Percentiles rank a stretch among this genome's conserved stretches.
Evolutionary conservation across 2,797 vertebrate species (phyloP).

Genomic region (Pseudochirops corinnae): DNA sequence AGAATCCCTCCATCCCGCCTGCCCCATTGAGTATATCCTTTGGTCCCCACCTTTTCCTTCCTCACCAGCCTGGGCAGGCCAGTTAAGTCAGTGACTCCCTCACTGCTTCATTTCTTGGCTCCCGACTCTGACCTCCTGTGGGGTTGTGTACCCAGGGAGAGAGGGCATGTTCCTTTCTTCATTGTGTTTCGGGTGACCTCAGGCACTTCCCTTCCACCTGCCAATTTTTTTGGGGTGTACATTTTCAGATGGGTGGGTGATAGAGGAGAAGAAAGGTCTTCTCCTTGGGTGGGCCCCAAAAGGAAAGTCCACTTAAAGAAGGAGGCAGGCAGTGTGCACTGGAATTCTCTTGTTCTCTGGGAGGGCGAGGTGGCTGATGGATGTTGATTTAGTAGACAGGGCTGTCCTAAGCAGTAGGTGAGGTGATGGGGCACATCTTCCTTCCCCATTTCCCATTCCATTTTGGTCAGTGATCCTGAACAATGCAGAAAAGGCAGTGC

Average conservation of each 20-base stretch:
- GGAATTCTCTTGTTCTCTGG: neutral
- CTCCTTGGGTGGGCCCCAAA: neutral
- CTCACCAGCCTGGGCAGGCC: neutral
- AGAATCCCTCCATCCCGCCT: neutral
- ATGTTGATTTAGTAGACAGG: conserved; percentile 13
- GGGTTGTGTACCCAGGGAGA: neutral
- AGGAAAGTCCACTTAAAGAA: neutral
- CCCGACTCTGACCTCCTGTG: neutral
- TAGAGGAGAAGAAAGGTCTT: neutral
- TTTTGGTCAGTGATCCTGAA: conserved; percentile 67
- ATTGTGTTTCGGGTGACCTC: neutral
- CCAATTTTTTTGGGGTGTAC: neutral
- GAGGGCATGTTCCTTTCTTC: conserved; percentile 20
- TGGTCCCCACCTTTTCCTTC: conserved; percentile 7
- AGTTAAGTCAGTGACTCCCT: neutral
- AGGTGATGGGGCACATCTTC: conserved; percentile 41
- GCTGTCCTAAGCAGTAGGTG: neutral
- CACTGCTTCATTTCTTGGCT: conserved; percentile 1
- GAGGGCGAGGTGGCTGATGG: conserved; percentile 66
- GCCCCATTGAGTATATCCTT: neutral
- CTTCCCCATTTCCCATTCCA: conserved; percentile 32
- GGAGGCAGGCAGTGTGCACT: neutral
- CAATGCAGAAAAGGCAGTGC: conserved; percentile 53
- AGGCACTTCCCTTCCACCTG: conserved; percentile 40
- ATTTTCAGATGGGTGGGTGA: neutral